Evolutionary conservation across 2,888 invertebrate species (phyloP).

Genomic region (Meghimatium bilineatum): DNA sequence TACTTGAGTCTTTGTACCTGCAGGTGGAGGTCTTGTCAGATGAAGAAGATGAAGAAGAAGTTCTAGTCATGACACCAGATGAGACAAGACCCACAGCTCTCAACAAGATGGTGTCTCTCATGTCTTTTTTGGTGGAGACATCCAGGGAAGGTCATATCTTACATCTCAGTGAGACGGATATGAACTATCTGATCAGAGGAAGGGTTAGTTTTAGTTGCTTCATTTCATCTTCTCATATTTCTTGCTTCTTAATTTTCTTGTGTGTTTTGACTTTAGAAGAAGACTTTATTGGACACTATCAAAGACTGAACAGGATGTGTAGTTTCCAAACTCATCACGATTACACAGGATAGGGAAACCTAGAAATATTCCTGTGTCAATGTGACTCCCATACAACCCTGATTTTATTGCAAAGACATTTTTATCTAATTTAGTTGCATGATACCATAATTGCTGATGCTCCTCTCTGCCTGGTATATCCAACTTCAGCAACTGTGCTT

Average conservation of each 20-base stretch:
- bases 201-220: constrained; percentile 37
- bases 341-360: no score
- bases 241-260: not conserved
- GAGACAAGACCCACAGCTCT: constrained; percentile 92
- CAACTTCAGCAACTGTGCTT: no score
- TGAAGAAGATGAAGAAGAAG: constrained; percentile 83
- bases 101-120: constrained; percentile 95
- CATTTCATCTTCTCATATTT: not conserved
- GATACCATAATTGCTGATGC: no score
- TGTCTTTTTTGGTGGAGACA: constrained; percentile 91
- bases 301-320: no score
- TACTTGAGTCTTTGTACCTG: not conserved
- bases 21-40: constrained; percentile 84
- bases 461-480: no score
- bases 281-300: no score
- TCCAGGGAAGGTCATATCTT: constrained; percentile 80
- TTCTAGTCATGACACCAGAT: constrained; percentile 81
- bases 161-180: constrained; percentile 47
- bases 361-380: no score
- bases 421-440: no score
- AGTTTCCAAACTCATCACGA: no score
- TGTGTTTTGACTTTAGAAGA: no score
- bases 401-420: no score
- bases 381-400: no score
- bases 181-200: constrained; percentile 45